Conservation (phyloP, 2,797 vertebrate genomes). For the Scomberomorus guttatus region DNA sequence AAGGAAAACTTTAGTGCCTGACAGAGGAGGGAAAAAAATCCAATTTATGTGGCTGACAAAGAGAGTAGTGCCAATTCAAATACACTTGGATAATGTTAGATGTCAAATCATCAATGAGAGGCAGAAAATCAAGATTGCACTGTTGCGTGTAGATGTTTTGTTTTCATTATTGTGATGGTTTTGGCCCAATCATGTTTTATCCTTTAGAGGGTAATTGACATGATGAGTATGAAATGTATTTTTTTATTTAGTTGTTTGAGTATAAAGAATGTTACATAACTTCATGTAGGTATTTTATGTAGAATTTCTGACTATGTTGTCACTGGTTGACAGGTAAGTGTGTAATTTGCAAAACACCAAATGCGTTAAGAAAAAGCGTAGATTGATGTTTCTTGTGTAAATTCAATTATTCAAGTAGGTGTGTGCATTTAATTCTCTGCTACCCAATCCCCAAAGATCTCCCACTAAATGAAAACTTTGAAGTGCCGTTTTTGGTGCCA, state of each 20-base stretch:
- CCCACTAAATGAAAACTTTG: background rate
- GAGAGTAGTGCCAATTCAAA: slow-evolving; percentile 50
- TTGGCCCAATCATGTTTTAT: background rate
- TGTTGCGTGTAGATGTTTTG: slow-evolving; percentile 2
- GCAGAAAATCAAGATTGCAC: background rate
- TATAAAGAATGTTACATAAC: background rate
- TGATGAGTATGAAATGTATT: background rate
- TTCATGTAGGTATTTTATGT: background rate
- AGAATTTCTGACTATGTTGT: background rate
- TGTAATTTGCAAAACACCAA: background rate
- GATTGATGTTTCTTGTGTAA: background rate
- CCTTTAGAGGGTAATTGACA: background rate
- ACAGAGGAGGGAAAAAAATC: slow-evolving; percentile 27
- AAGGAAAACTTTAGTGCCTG: slow-evolving; percentile 62
- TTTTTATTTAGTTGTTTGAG: background rate
- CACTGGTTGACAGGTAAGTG: background rate
- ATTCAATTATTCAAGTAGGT: background rate
- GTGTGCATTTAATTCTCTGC: background rate
- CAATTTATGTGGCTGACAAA: slow-evolving; percentile 46
- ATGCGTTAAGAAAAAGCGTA: background rate
- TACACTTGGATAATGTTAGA: slow-evolving; percentile 19
- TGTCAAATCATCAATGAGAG: slow-evolving; percentile 30
- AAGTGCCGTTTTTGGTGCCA: background rate
- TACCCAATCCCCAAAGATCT: background rate
- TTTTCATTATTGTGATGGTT: slow-evolving; percentile 2